These are phyloP conservation scores for Trachymyrmex cornetzi DNA, from an alignment of 1,140 invertebrate genomes.

Conservation along the genomic window DNA sequence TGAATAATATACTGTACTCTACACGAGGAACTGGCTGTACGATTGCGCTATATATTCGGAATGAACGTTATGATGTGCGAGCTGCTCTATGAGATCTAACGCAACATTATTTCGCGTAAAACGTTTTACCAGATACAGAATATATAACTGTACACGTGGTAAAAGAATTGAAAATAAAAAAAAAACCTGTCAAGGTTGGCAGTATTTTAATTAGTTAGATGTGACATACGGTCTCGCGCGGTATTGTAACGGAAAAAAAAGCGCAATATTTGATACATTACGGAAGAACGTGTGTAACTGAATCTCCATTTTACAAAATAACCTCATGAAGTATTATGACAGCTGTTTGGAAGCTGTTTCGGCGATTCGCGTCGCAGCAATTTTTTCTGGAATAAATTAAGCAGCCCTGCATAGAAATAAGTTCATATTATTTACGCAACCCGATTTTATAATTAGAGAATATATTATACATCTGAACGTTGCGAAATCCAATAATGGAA, in stretches of 20 bases:
- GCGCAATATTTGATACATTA: slow-evolving; percentile 56
- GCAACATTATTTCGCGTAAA: slow-evolving; percentile 39
- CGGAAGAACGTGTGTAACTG: slow-evolving; percentile 34
- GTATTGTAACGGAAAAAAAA: slow-evolving; percentile 40
- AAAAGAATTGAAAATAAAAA: slow-evolving; percentile 36
- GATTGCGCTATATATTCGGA: slow-evolving; percentile 22
- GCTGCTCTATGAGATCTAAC: slow-evolving; percentile 35
- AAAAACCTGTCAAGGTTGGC: slow-evolving; percentile 48
- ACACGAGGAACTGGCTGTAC: slow-evolving; percentile 16
- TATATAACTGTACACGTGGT: neutral
- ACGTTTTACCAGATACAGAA: slow-evolving; percentile 23
- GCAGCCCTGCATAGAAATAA: slow-evolving; percentile 47
- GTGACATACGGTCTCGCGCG: slow-evolving; percentile 14
- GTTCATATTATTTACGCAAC: slow-evolving; percentile 19
- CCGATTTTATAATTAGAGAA: slow-evolving; percentile 43
- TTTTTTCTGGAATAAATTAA: slow-evolving; percentile 58
- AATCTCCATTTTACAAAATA: slow-evolving; percentile 47
- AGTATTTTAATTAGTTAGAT: slow-evolving; percentile 49
- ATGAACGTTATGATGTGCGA: slow-evolving; percentile 38
- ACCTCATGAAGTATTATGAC: slow-evolving; percentile 46
- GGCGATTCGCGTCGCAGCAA: slow-evolving; percentile 18
- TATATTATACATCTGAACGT: neutral
- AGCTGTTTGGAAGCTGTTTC: slow-evolving; percentile 47
- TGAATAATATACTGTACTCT: slow-evolving; percentile 17
- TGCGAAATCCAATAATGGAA: neutral